A percentile compares a stretch with the other conserved stretches of the same genome.
Conservation (phyloP, 2,888 invertebrate genomes). For the Orthonychiurus folsomi region DNA sequence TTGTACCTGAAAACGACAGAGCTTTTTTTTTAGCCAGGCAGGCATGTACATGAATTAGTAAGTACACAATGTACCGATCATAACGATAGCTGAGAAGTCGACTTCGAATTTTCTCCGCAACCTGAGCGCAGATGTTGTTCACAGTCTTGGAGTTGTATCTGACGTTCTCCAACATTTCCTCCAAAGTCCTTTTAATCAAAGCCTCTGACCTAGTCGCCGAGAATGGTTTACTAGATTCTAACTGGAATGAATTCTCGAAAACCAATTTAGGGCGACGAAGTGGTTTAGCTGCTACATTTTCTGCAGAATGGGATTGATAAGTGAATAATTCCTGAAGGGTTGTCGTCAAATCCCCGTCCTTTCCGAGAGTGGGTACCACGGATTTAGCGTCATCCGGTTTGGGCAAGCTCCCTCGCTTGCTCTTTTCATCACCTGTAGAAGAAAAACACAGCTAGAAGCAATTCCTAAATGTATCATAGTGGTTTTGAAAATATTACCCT, state of each 20-base stretch:
- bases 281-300: neutral
- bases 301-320: neutral
- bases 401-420: no score
- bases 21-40: neutral
- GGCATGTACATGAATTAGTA: neutral
- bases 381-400: no score
- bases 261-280: conserved; percentile 9
- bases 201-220: neutral
- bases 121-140: neutral
- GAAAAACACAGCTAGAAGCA: no score
- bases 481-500: no score
- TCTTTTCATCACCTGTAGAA: no score
- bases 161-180: conserved; percentile 4
- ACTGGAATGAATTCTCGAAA: conserved; percentile 5
- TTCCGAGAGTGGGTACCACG: no score
- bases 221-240: conserved; percentile 7
- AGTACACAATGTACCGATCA: neutral
- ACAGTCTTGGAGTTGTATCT: conserved; percentile 6
- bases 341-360: neutral
- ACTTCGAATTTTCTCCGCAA: conserved; percentile 6
- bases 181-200: neutral
- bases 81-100: neutral
- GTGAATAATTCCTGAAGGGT: neutral
- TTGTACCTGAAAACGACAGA: conserved; percentile 5
- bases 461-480: no score